A percentile compares a stretch with the other conserved stretches of the same genome.
phyloP scores from a whole-genome alignment of 2,888 invertebrate species.

The Diabrotica balteata region DNA sequence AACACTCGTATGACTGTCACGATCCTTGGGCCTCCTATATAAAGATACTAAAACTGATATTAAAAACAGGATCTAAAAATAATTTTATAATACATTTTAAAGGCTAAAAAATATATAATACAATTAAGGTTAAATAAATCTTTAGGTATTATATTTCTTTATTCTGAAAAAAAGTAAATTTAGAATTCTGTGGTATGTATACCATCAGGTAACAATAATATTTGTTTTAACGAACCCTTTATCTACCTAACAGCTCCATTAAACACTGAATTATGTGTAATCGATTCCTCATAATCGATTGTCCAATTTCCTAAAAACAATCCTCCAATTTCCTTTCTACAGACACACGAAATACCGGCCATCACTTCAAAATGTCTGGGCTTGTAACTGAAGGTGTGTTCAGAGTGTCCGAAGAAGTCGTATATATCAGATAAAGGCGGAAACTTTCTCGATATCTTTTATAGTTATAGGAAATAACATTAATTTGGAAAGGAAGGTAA shows the following conservation, averaged over 20 bases:
- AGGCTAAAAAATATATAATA: too few species aligned
- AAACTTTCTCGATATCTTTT: constrained; percentile 35
- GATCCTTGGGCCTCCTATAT: too few species aligned
- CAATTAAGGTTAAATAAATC: too few species aligned
- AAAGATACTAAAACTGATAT: too few species aligned
- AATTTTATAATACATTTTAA: too few species aligned
- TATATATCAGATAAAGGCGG: constrained; percentile 34
- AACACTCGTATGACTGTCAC: too few species aligned
- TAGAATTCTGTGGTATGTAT: too few species aligned
- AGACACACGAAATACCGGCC: constrained; percentile 6
- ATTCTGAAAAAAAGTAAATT: too few species aligned
- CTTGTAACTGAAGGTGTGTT: constrained; percentile 24
- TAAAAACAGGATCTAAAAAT: too few species aligned
- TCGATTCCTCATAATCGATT: constrained; percentile 7
- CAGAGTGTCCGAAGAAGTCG: constrained; percentile 19
- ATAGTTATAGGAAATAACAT: constrained; percentile 38
- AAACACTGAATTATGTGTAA: constrained; percentile 6
- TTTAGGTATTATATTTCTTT: too few species aligned
- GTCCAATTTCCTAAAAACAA: constrained; percentile 14
- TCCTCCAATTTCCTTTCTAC: constrained; percentile 9
- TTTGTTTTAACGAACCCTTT: background rate
- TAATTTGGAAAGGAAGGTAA: constrained; percentile 34
- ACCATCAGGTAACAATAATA: background rate
- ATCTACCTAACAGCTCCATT: constrained; percentile 11
- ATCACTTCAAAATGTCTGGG: constrained; percentile 17